Percentiles rank a stretch among this genome's conserved stretches.
phyloP scores from a whole-genome alignment of 2,797 vertebrate genomes.

The Naso thynnoides region DNA sequence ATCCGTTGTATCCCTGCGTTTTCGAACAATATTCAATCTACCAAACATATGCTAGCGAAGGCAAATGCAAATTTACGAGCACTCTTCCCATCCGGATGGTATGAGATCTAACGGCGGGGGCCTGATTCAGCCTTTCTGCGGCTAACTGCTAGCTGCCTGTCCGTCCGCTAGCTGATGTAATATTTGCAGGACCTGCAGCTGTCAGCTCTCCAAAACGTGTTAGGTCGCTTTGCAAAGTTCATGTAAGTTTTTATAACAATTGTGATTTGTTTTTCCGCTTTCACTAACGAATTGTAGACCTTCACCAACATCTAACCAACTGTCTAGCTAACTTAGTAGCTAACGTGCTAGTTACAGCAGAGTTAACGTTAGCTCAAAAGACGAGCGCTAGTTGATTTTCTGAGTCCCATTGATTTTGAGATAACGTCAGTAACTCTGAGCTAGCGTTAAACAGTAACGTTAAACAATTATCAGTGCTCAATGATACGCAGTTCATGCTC shows the following conservation, averaged over 20 bases:
- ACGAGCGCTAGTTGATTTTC: neutral
- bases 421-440: too few relatives aligned
- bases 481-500: too few relatives aligned
- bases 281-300: too few relatives aligned
- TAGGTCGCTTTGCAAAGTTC: constrained; percentile 20
- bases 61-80: rapidly evolving
- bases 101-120: neutral
- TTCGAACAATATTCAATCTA: neutral
- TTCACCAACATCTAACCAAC: too few relatives aligned
- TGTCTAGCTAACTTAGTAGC: neutral
- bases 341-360: neutral
- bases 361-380: neutral
- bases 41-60: neutral
- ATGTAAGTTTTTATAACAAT: constrained; percentile 70
- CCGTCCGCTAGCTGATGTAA: neutral
- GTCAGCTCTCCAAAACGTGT: constrained; percentile 65
- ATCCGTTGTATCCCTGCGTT: neutral
- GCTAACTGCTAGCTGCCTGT: constrained; percentile 48
- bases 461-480: too few relatives aligned
- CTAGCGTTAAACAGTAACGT: too few relatives aligned
- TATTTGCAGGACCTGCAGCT: constrained; percentile 21
- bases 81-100: neutral
- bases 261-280: neutral
- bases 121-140: neutral
- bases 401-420: neutral